Evolutionary conservation across 2,797 vertebrate genomes (phyloP).

Genomic region (Tenualosa thibaudeaui): DNA sequence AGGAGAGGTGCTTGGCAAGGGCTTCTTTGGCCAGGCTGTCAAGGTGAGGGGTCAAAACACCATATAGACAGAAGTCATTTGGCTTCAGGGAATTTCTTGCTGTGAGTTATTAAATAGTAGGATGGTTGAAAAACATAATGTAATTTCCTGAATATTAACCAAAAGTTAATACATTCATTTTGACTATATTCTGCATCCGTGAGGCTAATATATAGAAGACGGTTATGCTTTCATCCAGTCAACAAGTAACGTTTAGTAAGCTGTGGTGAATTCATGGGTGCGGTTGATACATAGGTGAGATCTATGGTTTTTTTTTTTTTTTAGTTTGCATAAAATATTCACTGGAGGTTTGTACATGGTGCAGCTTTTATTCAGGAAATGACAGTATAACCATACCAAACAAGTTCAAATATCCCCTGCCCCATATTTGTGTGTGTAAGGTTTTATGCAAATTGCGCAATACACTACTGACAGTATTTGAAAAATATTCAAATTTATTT

Average conservation of each 20-base stretch:
- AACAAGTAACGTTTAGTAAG: too few relatives aligned
- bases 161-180: too few relatives aligned
- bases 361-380: too few relatives aligned
- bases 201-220: too few relatives aligned
- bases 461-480: neutral
- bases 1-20: conserved; percentile 92
- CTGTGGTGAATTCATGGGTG: too few relatives aligned
- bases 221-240: too few relatives aligned
- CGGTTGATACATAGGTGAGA: too few relatives aligned
- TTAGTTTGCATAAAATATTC: too few relatives aligned
- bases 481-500: neutral
- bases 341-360: too few relatives aligned
- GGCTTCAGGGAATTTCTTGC: neutral
- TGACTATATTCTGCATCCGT: too few relatives aligned
- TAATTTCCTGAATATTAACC: neutral
- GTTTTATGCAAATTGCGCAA: neutral
- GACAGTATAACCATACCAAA: too few relatives aligned
- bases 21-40: conserved; percentile 94
- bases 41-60: conserved; percentile 85
- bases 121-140: neutral
- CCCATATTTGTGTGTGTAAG: neutral
- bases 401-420: neutral
- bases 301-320: too few relatives aligned
- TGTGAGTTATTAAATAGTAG: neutral
- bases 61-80: neutral